A percentile compares a stretch with the other conserved stretches of the same genome.
Conservation (phyloP, 2,888 invertebrate species). For the Lottia scabra region DNA sequence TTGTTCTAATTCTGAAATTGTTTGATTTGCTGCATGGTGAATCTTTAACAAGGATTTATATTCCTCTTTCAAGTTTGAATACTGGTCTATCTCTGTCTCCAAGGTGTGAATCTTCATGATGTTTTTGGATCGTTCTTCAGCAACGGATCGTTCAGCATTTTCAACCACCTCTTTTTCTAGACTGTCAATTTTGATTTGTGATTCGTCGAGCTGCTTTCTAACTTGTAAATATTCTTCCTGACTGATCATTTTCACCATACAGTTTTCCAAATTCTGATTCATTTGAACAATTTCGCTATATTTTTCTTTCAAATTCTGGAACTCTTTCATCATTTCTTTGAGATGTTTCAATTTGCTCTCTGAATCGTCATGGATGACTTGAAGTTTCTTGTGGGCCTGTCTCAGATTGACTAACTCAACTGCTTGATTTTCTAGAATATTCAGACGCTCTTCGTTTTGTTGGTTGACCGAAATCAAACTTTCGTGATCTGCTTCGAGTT, state of each 20-base stretch:
- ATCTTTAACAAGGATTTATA: neutral
- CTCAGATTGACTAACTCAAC: neutral
- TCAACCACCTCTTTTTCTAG: neutral
- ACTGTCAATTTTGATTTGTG: neutral
- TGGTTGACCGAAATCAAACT: neutral
- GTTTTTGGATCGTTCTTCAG: neutral
- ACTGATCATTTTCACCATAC: neutral
- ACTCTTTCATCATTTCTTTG: slow-evolving; percentile 7
- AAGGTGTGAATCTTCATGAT: neutral
- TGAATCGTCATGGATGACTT: neutral
- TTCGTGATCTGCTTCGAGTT: neutral
- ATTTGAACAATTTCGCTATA: neutral
- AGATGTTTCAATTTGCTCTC: neutral
- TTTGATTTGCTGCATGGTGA: neutral
- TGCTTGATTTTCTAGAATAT: neutral
- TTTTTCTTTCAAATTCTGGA: slow-evolving; percentile 3
- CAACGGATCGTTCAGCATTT: neutral
- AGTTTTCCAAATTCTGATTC: neutral
- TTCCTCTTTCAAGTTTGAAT: neutral
- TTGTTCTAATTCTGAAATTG: neutral
- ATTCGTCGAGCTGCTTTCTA: neutral
- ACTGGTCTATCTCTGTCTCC: neutral
- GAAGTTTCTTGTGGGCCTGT: neutral
- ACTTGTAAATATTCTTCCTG: neutral
- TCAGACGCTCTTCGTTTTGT: neutral